These are phyloP conservation scores for Perca schrenkii DNA, from an alignment of 2,113 vertebrate species.

Conservation along the genomic window DNA sequence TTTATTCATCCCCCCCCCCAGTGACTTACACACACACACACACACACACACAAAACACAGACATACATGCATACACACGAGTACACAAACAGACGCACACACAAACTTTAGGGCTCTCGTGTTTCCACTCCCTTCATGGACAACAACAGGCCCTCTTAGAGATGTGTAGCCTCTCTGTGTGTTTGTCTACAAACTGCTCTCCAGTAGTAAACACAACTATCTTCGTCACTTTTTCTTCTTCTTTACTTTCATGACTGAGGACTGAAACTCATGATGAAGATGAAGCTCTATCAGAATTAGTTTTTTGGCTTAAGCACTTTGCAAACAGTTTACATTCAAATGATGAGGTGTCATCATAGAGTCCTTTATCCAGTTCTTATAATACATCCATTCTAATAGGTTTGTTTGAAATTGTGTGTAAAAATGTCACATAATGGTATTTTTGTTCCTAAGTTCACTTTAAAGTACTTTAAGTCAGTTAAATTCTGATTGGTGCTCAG, in stretches of 20 bases:
- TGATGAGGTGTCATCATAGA: neutral
- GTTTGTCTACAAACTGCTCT: slow-evolving; percentile 37
- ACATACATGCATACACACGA: slow-evolving; percentile 1
- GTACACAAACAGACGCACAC: slow-evolving; percentile 27
- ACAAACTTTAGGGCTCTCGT: slow-evolving; percentile 73
- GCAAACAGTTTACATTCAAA: neutral
- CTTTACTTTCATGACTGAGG: neutral
- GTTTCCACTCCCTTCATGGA: slow-evolving; percentile 67
- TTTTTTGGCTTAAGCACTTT: neutral
- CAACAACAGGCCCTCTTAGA: slow-evolving; percentile 76
- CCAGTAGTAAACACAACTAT: slow-evolving; percentile 61
- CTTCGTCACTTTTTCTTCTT: slow-evolving; percentile 9
- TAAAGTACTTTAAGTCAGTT: too few species aligned
- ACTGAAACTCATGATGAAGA: neutral
- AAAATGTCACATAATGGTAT: neutral
- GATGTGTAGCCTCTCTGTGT: slow-evolving; percentile 43
- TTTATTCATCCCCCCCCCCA: slow-evolving; percentile 78
- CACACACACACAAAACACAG: slow-evolving; percentile 66
- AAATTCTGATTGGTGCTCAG: neutral
- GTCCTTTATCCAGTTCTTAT: neutral
- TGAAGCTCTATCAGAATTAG: neutral
- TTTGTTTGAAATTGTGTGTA: neutral
- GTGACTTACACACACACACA: slow-evolving; percentile 85
- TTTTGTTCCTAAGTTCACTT: too few species aligned
- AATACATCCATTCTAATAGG: neutral